These are phyloP conservation scores for Heliconius hewitsoni DNA, from an alignment of 1,140 invertebrate genomes.

Conservation along the genomic window DNA sequence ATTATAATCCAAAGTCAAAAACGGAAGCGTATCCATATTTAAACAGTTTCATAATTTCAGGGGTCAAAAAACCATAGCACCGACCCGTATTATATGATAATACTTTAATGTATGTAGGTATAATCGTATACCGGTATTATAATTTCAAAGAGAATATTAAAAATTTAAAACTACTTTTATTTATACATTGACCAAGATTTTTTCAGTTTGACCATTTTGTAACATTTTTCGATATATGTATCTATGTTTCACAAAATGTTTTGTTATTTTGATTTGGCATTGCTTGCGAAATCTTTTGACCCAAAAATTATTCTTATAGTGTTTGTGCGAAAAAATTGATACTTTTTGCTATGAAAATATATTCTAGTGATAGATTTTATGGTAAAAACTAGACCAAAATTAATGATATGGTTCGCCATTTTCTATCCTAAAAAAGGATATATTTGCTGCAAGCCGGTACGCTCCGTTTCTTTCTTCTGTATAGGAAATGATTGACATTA, in stretches of 20 bases:
- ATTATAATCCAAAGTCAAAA: neutral
- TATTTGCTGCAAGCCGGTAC: too few species aligned
- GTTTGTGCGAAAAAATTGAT: neutral
- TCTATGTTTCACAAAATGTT: slow-evolving; percentile 21
- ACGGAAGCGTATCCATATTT: neutral
- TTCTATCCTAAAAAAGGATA: too few species aligned
- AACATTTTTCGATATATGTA: slow-evolving; percentile 22
- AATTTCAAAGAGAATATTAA: slow-evolving; percentile 38
- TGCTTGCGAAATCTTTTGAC: slow-evolving; percentile 14
- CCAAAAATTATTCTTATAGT: slow-evolving; percentile 4
- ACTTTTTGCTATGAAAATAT: neutral
- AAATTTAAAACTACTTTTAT: slow-evolving; percentile 44
- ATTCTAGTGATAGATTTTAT: neutral
- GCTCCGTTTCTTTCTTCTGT: too few species aligned
- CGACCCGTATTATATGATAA: slow-evolving; percentile 62
- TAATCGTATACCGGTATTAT: slow-evolving; percentile 12
- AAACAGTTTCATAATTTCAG: neutral
- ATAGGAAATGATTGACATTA: too few species aligned
- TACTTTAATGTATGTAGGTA: slow-evolving; percentile 8
- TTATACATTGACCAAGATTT: slow-evolving; percentile 50
- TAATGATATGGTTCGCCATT: too few species aligned
- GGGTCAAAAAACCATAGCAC: slow-evolving; percentile 36
- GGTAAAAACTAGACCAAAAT: too few species aligned
- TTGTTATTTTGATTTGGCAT: slow-evolving; percentile 33
- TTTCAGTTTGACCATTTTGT: slow-evolving; percentile 28